Evolutionary conservation across 2,797 vertebrate genomes (phyloP).

Genomic region (Kryptolebias ocellatus): DNA sequence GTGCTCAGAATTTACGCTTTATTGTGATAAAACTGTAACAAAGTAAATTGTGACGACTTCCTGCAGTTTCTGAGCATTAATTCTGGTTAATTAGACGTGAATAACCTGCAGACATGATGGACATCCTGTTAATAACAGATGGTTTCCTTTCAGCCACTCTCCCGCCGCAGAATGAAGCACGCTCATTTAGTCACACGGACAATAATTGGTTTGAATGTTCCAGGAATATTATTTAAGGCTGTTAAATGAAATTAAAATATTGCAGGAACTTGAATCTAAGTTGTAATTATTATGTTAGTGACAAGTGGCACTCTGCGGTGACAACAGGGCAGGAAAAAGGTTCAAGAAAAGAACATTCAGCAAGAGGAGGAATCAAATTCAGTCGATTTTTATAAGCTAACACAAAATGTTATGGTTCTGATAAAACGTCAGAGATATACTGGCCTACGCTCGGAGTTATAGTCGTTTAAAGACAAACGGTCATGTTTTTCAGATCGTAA

Average conservation of each 20-base stretch:
- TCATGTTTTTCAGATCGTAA: too few relatives aligned
- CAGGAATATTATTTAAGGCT: neutral
- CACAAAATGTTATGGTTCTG: neutral
- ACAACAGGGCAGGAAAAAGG: neutral
- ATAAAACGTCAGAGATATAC: neutral
- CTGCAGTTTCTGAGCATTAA: neutral
- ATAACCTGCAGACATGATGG: constrained; percentile 41
- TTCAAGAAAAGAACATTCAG: constrained; percentile 1
- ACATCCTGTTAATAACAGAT: constrained; percentile 47
- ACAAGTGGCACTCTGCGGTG: neutral
- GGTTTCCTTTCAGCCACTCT: constrained; percentile 2
- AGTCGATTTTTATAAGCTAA: neutral
- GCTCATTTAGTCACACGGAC: constrained; percentile 30
- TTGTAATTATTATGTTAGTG: constrained; percentile 3
- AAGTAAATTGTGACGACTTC: neutral
- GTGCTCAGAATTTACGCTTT: too few relatives aligned
- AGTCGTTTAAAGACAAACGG: too few relatives aligned
- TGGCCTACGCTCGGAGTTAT: too few relatives aligned
- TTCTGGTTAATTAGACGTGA: neutral
- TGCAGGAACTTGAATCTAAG: neutral
- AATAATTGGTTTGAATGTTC: constrained; percentile 26
- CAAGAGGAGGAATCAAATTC: too few relatives aligned
- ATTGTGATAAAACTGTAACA: neutral
- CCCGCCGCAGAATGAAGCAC: too few relatives aligned
- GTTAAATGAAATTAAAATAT: constrained; percentile 17